Base-by-base conservation (phyloP, 1,140 invertebrate species). In the Trachelipus rathkii region DNA sequence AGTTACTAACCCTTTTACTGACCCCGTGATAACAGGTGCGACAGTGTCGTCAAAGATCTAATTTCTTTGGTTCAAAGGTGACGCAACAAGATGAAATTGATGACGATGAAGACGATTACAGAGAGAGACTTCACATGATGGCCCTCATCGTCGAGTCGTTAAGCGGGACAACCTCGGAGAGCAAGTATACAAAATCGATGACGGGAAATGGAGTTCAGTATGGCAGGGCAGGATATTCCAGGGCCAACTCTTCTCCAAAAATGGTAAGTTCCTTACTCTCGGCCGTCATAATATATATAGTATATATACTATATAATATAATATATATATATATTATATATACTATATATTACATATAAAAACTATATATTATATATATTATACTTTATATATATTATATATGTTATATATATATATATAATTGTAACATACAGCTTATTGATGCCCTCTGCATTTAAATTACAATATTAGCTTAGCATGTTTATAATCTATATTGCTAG, bases 41-140 rank as follows among this genome's bases (percentile, higher is more conserved):
- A 13, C 11, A 60, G 19, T 15, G 50, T 60, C 50, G 50, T 60
- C 50, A 60, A 60, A 13, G 50, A 60, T 60, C 19, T 60, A 13
- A 15, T 60, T 60, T 60, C 50, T 60, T 60, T 60, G 50, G 50
- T 60, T 60, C 50, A 60, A 60, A 60, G 50, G 50, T 60, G 50
- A 60, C 50, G 50, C 50, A 60, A 8, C 50, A 60, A 60, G 50
- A 60, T 19, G 50, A 60, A 2, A 19, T 13, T 8, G 50, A 60
- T 19, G 50, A 60, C 1, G 50, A 60, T 60, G 50, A 60, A 13
- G 50, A 19, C 19, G 50, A 60, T 60, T 60, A 60, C 8, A 19
- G 19, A 13, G 19, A 60, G 19, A 60, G 50, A 8, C 50, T 60
- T 19, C 50, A 60, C 50, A 60, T 60, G 50, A 60, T 60, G 50